phyloP scores from a whole-genome alignment of 2,113 vertebrate species.

The Plecotus auritus region DNA sequence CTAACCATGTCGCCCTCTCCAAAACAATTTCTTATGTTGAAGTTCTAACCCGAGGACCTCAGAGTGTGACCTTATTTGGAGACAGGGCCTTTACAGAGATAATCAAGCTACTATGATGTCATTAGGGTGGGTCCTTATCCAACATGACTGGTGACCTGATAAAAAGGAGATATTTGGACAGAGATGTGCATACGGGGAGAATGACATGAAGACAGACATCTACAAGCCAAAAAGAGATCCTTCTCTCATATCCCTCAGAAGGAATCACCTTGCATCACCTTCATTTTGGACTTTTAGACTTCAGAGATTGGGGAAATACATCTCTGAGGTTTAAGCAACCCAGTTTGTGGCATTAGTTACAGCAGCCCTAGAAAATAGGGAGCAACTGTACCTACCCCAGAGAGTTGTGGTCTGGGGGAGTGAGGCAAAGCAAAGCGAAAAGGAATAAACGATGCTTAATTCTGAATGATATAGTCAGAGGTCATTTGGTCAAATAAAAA shows the following conservation, averaged over 20 bases:
- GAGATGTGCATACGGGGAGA: fast-evolving
- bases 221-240: neutral
- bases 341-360: neutral
- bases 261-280: neutral
- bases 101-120: neutral
- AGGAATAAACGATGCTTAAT: neutral
- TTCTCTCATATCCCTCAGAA: neutral
- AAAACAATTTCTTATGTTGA: neutral
- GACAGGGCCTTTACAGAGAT: neutral
- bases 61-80: neutral
- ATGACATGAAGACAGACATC: neutral
- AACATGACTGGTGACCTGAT: neutral
- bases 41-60: neutral
- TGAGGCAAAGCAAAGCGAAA: neutral
- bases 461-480: neutral
- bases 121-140: neutral
- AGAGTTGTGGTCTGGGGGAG: neutral
- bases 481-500: neutral
- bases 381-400: neutral
- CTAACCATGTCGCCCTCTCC: neutral
- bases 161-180: neutral
- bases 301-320: neutral
- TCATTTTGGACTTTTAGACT: neutral
- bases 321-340: neutral
- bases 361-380: neutral